Base-by-base conservation (phyloP, 1,140 invertebrate species). In the Aradophagus sp. region DNA sequence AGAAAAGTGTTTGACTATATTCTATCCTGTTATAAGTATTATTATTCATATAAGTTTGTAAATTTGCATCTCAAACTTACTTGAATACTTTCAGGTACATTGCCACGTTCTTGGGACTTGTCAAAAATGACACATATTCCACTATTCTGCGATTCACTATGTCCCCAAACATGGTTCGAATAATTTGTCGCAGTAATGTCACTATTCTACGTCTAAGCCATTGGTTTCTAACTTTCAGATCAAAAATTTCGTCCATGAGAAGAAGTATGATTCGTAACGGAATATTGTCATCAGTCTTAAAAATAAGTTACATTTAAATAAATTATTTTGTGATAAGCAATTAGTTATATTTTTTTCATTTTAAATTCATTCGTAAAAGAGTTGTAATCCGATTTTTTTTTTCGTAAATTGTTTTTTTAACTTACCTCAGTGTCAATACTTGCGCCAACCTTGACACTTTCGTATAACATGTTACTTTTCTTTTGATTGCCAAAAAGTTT, bases 201-300 rank as follows among this genome's bases (percentile, higher is more conserved):
- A 96, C 91, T 73, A 97, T 92, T 45, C 93, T 87, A 45, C 94
- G 85, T 36, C 95, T 82, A 13, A 97, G 86, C 95, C 95, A 97
- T 73, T 95, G 93, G 84, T 95, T 95, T 73, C 93, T 88, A 31
- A 91, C 91, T 84, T 93, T 92, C 32, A 97, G 84, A 81, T 97
- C 95, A 86, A 97, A 97, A 2, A 97, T 92, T 88, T 97, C 95
- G 80, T 97, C 94, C 89, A 97, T 92, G 32, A 97, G 81, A 1
- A 96, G 82, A 23, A 97, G 81, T 84, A 97, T 90, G 68, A 97
- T 95, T 70, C 94, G 87, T 41, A 97, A 81, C 10, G 95, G 95
- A 85, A 97, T 95, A 84, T 95, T 95, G 75, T 95, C 93, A 74
- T 91, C 90, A 69, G 86, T 90, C 90, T 91, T 53, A 68, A 86